Base-by-base conservation (phyloP, 2,888 invertebrate genomes). In the Mythimna lalbum region DNA sequence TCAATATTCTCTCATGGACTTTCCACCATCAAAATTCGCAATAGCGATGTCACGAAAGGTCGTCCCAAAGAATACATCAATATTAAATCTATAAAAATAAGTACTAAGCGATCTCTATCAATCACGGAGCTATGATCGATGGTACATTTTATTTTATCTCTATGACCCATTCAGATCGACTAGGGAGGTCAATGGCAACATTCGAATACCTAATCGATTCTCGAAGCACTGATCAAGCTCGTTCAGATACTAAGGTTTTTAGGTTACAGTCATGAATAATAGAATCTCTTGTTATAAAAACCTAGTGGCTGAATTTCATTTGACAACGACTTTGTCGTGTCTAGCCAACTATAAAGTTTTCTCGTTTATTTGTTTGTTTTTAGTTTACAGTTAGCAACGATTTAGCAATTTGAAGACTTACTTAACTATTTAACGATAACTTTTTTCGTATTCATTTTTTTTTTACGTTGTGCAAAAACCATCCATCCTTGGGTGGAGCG, bases 171-270 rank as follows among this genome's bases (percentile, higher is more conserved):
- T 81, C 70, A 63, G 52, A 50, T 61, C 73, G 78, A 77, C 73
- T 82, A 70, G 50, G 77, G 82, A 83, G 88, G 85, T 88, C 84
- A 86, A 80, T 78, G 78, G 74, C 75, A 81, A 75, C 39, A 66
- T 78, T 67, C 61, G 78, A 83, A 82, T 84, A 74, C 64, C 64
- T 80, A 79, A 84, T 78, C 78, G 70, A 78, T 85, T 69, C 56
- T 68, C 53, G 49, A 63, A 79, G 62, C 64, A 65, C 72, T 70
- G 63, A 70, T n/a, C 63, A 36, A 70, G 53, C 49, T 63, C 10
- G 52, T 63, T 31, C 21, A 33, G 50, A 33, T 60, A 57, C 53
- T 59, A 69, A 52, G 36, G 49, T 72, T 82, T 74, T 64, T 63
- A 60, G 61, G 70, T 68, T 74, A 71, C 31, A 31, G 43, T 66